Percentiles rank a stretch among this genome's conserved stretches.
Evolutionary conservation across 1,140 invertebrate genomes (phyloP).

Genomic region (Zaprionus taronus): DNA sequence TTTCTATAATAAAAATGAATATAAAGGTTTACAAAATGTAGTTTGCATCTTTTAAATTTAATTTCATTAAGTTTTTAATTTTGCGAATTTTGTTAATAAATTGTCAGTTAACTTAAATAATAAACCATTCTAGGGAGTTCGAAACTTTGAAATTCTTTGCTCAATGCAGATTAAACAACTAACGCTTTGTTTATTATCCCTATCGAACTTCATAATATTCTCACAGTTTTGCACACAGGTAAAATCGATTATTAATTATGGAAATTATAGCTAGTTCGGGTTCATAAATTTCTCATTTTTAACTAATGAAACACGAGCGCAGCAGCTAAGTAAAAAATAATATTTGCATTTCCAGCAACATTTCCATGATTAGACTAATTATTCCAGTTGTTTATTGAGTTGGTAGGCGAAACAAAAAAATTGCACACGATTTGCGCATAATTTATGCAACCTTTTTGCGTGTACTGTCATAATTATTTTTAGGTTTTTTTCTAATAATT

Average conservation of each 20-base stretch:
- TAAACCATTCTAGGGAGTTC: no score
- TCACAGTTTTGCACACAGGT: neutral
- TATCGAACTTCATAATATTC: neutral
- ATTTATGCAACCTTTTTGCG: slow-evolving; percentile 36
- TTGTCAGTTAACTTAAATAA: no score
- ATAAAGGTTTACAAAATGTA: neutral
- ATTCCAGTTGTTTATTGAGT: slow-evolving; percentile 17
- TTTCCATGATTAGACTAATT: neutral
- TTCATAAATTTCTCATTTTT: neutral
- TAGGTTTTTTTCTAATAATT: neutral
- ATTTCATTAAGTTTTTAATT: no score
- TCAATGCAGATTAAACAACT: no score
- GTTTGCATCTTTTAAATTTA: rapidly evolving
- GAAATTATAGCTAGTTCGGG: neutral
- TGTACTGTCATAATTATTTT: slow-evolving; percentile 48
- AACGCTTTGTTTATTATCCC: no score
- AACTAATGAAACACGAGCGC: neutral
- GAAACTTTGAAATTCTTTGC: no score
- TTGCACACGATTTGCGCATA: slow-evolving; percentile 31
- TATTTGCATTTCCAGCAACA: neutral
- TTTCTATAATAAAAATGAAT: neutral
- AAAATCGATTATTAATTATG: neutral
- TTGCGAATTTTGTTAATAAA: no score
- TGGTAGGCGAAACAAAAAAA: slow-evolving; percentile 11
- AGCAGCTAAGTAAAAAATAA: slow-evolving; percentile 1